These are phyloP conservation scores for Hecatera dysodea DNA, from an alignment of 2,888 invertebrate genomes.

Conservation along the genomic window DNA sequence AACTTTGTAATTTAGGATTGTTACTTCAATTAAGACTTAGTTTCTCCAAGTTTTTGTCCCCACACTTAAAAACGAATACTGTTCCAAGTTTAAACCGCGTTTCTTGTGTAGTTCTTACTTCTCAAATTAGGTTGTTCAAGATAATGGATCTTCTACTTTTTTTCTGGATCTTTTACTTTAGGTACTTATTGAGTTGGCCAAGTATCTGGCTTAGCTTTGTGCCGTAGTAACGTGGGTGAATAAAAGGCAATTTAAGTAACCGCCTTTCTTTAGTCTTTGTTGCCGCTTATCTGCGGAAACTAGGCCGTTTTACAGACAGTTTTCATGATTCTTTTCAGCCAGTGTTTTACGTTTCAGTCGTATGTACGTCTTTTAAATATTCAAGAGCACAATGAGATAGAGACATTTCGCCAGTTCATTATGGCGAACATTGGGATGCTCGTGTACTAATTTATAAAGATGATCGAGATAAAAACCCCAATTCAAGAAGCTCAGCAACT, in stretches of 20 bases:
- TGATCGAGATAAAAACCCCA: conserved; percentile 6
- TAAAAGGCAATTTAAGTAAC: not conserved
- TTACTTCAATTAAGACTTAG: conserved; percentile 1
- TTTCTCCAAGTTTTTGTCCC: conserved; percentile 16
- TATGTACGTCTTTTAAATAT: too few relatives aligned
- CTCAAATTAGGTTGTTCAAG: conserved; percentile 28
- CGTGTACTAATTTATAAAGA: conserved; percentile 7
- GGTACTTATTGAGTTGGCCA: conserved; percentile 14
- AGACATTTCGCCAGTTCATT: conserved; percentile 1
- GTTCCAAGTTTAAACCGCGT: conserved; percentile 41
- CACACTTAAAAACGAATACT: conserved; percentile 35
- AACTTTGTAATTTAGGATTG: conserved; percentile 22
- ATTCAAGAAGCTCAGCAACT: not conserved
- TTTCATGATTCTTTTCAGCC: not conserved
- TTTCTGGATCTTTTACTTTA: conserved; percentile 46
- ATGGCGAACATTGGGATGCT: not conserved
- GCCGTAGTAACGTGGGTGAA: not conserved
- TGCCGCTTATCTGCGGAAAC: not conserved
- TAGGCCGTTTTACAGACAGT: not conserved
- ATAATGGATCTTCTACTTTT: conserved; percentile 47
- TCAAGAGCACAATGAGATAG: not conserved
- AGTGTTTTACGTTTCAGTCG: not conserved
- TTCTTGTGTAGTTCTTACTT: conserved; percentile 42
- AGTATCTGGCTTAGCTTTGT: conserved; percentile 1
- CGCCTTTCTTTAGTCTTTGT: not conserved